Base-by-base conservation (phyloP, 1,140 invertebrate species). In the Diachasma alloeum region DNA sequence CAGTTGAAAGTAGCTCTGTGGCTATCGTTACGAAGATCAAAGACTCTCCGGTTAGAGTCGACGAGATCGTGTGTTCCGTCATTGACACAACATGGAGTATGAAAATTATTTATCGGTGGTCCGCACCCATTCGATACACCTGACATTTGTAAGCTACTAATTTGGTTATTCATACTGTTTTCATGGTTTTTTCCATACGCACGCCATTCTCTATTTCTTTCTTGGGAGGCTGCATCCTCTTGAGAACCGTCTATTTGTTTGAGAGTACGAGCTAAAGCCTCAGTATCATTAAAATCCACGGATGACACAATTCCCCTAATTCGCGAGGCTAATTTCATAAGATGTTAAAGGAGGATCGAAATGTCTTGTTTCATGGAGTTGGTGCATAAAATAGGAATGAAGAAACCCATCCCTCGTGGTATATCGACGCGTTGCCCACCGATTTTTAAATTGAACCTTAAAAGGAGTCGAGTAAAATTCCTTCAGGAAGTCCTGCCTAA, bases 381-480 rank as follows among this genome's bases (percentile, higher is more conserved):
- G 73, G 42, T 75, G 71, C 26, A 31, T 48, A 36, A 72, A 78
- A 68, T 72, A 78, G 1, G 56, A 56, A 36, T 75, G 77, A 26
- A 75, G 70, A 11, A n/a, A 63, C 17, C 77, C 73, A 42, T 78
- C 68, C n/a, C 42, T n/a, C 1, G 17, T 9, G 56, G 59, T 74
- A 39, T 78, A 78, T 6, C 73, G 31, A 72, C 72, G 71, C 19
- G 26, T 17, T 10, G 39, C 15, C 72, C 77, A 78, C 19, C 63
- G 66, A 48, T 71, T 78, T 72, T 78, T 78, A n/a, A 72, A 13
- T 13, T 63, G 66, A 0, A 78, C 73, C 59, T 31, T 44, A 3
- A 73, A 42, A 0, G 53, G 72, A 22, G 74, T 63, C 0, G 72
- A 75, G 36, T 44, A 78, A 72, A 78, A 78, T 67, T 78, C 73